These are phyloP conservation scores for Phyto melanocephala DNA, from an alignment of 2,888 invertebrate genomes.

Conservation along the genomic window DNA sequence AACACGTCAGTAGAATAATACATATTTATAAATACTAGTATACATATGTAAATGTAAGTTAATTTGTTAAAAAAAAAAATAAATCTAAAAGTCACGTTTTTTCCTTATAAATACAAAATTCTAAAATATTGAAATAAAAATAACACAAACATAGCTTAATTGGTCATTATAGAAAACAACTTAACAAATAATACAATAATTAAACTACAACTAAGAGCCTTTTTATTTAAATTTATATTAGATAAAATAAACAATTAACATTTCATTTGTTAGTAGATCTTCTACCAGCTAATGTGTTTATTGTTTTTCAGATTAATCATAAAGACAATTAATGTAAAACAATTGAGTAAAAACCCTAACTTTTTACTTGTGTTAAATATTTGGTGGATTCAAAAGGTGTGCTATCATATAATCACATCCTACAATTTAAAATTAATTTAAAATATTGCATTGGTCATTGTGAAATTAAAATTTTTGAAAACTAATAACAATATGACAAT, in stretches of 20 bases:
- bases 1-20: too few species aligned
- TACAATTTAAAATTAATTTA: too few species aligned
- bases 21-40: too few species aligned
- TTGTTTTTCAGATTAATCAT: background rate
- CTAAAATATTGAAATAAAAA: background rate
- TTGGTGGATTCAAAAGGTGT: too few species aligned
- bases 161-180: background rate
- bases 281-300: background rate
- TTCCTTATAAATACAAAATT: background rate
- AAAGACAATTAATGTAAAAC: background rate
- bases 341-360: background rate
- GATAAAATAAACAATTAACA: background rate
- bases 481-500: too few species aligned
- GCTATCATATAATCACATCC: too few species aligned
- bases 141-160: slow-evolving; percentile 3
- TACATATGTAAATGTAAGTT: too few species aligned
- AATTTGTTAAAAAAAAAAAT: background rate
- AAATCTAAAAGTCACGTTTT: slow-evolving; percentile 11
- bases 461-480: too few species aligned
- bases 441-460: too few species aligned
- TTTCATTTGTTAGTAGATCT: background rate
- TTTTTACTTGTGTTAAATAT: background rate
- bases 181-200: background rate
- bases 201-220: background rate
- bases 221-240: background rate